phyloP scores from a whole-genome alignment of 2,113 vertebrate species.

The Himantopus leucocephalus region DNA sequence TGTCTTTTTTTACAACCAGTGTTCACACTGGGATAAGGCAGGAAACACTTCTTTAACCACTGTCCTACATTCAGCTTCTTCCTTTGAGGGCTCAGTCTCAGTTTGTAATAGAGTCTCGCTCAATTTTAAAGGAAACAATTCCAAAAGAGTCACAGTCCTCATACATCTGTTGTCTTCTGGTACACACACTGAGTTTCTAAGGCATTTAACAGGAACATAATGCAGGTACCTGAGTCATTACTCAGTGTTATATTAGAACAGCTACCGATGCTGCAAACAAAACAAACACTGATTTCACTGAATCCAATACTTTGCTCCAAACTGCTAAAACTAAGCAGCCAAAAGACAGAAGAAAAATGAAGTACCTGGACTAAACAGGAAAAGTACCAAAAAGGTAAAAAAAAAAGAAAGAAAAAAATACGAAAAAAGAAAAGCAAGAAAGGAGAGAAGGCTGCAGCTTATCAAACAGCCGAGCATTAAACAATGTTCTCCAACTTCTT shows the following conservation, averaged over 20 bases:
- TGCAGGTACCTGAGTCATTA: background rate
- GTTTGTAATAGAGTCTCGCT: background rate
- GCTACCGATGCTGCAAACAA: background rate
- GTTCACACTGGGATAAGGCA: background rate
- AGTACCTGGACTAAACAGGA: background rate
- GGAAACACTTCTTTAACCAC: background rate
- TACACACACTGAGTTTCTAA: background rate
- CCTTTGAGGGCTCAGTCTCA: background rate
- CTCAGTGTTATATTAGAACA: background rate
- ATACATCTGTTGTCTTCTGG: background rate
- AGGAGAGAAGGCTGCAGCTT: background rate
- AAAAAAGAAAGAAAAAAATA: no score
- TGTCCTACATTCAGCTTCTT: background rate
- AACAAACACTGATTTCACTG: background rate
- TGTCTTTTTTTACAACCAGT: background rate
- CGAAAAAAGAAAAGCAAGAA: background rate
- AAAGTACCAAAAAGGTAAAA: background rate
- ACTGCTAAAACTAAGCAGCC: background rate
- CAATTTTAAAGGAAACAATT: background rate
- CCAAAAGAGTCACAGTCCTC: background rate
- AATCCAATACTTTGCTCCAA: background rate
- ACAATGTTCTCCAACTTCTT: background rate
- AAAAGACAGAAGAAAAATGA: background rate
- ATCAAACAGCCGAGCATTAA: background rate
- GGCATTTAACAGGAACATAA: background rate